These are phyloP conservation scores for Atta colombica DNA, from an alignment of 1,140 invertebrate species.

Conservation along the genomic window DNA sequence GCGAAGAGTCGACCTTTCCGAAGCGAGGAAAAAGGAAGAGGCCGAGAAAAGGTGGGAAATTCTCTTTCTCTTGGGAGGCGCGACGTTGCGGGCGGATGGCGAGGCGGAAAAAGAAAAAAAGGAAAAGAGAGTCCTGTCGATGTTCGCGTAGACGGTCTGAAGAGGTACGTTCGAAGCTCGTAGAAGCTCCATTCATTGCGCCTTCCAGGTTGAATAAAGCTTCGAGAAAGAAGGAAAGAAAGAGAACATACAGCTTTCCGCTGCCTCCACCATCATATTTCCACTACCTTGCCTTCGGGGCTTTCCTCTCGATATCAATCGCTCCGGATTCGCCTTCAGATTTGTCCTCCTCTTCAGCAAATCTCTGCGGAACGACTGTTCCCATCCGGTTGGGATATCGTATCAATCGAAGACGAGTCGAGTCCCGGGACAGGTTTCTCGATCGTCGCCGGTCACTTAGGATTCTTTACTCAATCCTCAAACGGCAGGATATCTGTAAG, in stretches of 20 bases:
- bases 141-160: constrained; percentile 49
- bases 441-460: constrained; percentile 41
- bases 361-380: constrained; percentile 61
- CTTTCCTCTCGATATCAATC: constrained; percentile 67
- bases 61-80: constrained; percentile 59
- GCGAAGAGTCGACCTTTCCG: constrained; percentile 44
- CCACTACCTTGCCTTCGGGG: constrained; percentile 51
- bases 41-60: constrained; percentile 54
- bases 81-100: constrained; percentile 23
- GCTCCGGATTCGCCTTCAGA: constrained; percentile 60
- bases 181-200: constrained; percentile 65
- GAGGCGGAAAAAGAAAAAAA: constrained; percentile 11
- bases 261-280: constrained; percentile 50
- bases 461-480: constrained; percentile 29
- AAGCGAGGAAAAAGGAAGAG: constrained; percentile 30
- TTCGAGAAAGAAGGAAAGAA: constrained; percentile 9
- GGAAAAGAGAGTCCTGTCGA: constrained; percentile 48
- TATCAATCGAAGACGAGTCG: constrained; percentile 54
- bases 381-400: constrained; percentile 56
- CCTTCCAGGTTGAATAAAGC: constrained; percentile 66
- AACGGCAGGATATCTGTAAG: not conserved
- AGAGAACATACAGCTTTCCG: constrained; percentile 45
- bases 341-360: constrained; percentile 66
- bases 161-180: constrained; percentile 52
- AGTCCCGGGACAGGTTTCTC: constrained; percentile 49